Conservation (phyloP, 2,113 vertebrate genomes). For the Oryzias woworae region DNA sequence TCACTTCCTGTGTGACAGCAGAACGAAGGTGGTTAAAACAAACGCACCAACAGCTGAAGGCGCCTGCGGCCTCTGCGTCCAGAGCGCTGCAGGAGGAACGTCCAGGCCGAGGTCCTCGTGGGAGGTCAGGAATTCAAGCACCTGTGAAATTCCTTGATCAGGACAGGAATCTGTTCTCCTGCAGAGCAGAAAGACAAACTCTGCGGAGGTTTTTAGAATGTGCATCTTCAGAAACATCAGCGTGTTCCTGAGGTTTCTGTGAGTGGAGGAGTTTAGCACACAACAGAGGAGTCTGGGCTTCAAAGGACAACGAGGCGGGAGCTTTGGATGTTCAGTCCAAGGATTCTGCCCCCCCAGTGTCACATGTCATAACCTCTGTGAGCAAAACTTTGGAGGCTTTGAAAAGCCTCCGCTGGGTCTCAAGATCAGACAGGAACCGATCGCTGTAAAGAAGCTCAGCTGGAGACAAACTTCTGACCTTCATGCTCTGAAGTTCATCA, state of each 20-base stretch:
- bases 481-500: too few species aligned
- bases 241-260: not conserved
- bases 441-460: not conserved
- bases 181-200: too few species aligned
- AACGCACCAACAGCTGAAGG: too few species aligned
- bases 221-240: too few species aligned
- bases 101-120: slow-evolving; percentile 38
- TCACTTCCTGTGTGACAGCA: too few species aligned
- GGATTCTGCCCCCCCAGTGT: slow-evolving; percentile 31
- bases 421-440: slow-evolving; percentile 10
- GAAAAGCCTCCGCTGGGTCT: slow-evolving; percentile 4
- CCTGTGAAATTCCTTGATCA: slow-evolving; percentile 51
- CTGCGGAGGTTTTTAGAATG: too few species aligned
- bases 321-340: slow-evolving; percentile 30
- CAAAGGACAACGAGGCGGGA: slow-evolving; percentile 22
- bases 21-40: too few species aligned
- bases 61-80: too few species aligned
- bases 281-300: slow-evolving; percentile 8
- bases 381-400: slow-evolving; percentile 29
- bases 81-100: not conserved
- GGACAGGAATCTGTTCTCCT: not conserved
- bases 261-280: slow-evolving; percentile 22
- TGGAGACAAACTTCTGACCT: not conserved
- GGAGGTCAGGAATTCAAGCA: slow-evolving; percentile 52
- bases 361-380: slow-evolving; percentile 52